A percentile compares a stretch with the other conserved stretches of the same genome.
These are phyloP conservation scores for Meda fulgida DNA, from an alignment of 2,797 vertebrate genomes.

Conservation along the genomic window DNA sequence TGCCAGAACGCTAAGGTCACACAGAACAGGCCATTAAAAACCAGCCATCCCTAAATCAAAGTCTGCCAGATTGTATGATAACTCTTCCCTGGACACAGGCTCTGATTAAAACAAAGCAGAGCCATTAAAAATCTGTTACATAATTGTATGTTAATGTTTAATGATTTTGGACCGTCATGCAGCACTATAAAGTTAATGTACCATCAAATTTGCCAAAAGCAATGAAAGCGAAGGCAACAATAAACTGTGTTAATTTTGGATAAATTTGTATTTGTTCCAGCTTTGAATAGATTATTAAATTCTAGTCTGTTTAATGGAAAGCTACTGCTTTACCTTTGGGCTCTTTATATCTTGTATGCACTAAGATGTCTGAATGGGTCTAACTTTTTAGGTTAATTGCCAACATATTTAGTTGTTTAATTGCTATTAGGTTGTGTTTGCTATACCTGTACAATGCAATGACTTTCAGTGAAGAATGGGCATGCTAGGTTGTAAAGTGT, in stretches of 20 bases:
- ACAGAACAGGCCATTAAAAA: constrained; percentile 60
- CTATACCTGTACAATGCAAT: neutral
- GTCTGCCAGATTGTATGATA: constrained; percentile 59
- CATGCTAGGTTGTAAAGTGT: neutral
- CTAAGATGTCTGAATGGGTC: neutral
- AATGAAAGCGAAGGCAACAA: constrained; percentile 46
- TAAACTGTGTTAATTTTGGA: constrained; percentile 34
- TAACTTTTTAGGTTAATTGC: neutral
- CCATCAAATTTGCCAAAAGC: constrained; percentile 48
- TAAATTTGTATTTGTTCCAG: constrained; percentile 9
- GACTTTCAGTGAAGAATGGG: neutral
- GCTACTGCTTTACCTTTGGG: neutral
- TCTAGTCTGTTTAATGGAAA: neutral
- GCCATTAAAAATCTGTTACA: constrained; percentile 68
- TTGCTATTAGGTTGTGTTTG: neutral
- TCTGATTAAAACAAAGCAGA: constrained; percentile 69
- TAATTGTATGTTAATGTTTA: constrained; percentile 63
- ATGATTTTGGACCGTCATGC: constrained; percentile 60
- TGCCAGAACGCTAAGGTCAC: constrained; percentile 59
- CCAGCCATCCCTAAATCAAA: constrained; percentile 61
- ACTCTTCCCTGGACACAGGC: constrained; percentile 45
- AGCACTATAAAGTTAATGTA: constrained; percentile 59
- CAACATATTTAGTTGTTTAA: neutral
- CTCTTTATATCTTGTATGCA: neutral
- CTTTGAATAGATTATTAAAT: neutral